Percentiles rank a stretch among this genome's conserved stretches.
Evolutionary conservation across 2,888 invertebrate genomes (phyloP).

Genomic region (Dione vanillae): DNA sequence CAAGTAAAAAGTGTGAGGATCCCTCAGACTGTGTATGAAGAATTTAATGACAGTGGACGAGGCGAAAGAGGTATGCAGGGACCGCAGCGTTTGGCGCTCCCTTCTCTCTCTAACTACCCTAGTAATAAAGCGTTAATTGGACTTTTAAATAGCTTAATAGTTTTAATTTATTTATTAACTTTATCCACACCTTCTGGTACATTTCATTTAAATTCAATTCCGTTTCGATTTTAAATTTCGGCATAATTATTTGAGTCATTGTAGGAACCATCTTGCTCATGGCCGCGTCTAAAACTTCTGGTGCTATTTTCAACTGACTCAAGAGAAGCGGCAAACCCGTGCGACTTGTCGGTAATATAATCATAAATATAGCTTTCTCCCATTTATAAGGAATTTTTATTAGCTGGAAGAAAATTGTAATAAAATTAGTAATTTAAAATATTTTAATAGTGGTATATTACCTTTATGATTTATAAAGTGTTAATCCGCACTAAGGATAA

Average conservation of each 20-base stretch:
- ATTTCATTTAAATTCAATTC: conserved; percentile 51
- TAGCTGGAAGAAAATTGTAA: conserved; percentile 70
- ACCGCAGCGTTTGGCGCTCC: no score
- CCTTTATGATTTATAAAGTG: no score
- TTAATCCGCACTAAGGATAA: no score
- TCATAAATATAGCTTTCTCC: conserved; percentile 86
- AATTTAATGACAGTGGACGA: no score
- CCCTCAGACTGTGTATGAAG: no score
- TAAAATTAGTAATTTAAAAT: no score
- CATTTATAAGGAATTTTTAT: conserved; percentile 89
- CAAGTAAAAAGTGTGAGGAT: no score
- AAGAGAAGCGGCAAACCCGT: conserved; percentile 80
- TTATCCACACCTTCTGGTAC: conserved; percentile 55
- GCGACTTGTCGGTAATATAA: conserved; percentile 87
- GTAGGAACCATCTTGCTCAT: conserved; percentile 77
- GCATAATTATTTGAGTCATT: conserved; percentile 85
- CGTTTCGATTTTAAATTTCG: conserved; percentile 83
- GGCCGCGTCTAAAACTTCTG: conserved; percentile 58
- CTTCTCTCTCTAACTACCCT: no score
- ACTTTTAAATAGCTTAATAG: no score
- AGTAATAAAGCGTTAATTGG: no score
- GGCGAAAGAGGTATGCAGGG: no score
- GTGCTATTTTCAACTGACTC: conserved; percentile 53
- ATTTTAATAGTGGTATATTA: no score
- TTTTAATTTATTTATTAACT: background rate